These are phyloP conservation scores for Platycheirus rosarum DNA, from an alignment of 2,888 invertebrate species.

Conservation along the genomic window DNA sequence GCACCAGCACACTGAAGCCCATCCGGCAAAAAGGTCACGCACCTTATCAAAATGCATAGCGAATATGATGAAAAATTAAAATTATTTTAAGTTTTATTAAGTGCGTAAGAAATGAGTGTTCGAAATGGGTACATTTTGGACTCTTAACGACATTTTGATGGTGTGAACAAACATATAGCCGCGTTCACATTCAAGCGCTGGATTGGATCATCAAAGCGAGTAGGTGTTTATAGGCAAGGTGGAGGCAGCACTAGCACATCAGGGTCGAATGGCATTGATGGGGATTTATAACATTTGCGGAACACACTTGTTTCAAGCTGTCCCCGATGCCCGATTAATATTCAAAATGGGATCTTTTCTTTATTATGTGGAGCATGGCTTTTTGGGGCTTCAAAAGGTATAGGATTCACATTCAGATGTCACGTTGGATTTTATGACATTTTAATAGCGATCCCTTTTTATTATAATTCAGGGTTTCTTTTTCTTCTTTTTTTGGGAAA, in stretches of 20 bases:
- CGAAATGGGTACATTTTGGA: conserved; percentile 56
- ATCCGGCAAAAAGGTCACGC: conserved; percentile 52
- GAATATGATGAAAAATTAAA: conserved; percentile 73
- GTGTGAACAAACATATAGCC: conserved; percentile 73
- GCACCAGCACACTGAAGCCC: not conserved
- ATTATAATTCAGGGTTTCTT: conserved; percentile 16
- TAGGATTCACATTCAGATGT: conserved; percentile 48
- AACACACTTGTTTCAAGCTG: conserved; percentile 64
- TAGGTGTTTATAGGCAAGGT: no score
- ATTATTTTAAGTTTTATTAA: conserved; percentile 73
- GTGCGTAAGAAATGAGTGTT: conserved; percentile 63
- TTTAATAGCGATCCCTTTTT: conserved; percentile 69
- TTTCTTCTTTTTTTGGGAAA: conserved; percentile 23
- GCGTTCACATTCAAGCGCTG: conserved; percentile 69
- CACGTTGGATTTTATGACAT: conserved; percentile 70
- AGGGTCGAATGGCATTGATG: conserved; percentile 66
- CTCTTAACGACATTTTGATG: conserved; percentile 73
- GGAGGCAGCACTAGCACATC: conserved; percentile 12
- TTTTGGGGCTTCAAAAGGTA: not conserved
- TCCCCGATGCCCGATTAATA: conserved; percentile 48
- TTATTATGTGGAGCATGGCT: conserved; percentile 65
- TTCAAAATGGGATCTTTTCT: conserved; percentile 62
- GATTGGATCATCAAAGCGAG: conserved; percentile 59
- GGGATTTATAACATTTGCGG: conserved; percentile 72
- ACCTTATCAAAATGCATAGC: conserved; percentile 72